Base-by-base conservation (phyloP, 2,113 vertebrate species). In the Hippopotamus amphibius region DNA sequence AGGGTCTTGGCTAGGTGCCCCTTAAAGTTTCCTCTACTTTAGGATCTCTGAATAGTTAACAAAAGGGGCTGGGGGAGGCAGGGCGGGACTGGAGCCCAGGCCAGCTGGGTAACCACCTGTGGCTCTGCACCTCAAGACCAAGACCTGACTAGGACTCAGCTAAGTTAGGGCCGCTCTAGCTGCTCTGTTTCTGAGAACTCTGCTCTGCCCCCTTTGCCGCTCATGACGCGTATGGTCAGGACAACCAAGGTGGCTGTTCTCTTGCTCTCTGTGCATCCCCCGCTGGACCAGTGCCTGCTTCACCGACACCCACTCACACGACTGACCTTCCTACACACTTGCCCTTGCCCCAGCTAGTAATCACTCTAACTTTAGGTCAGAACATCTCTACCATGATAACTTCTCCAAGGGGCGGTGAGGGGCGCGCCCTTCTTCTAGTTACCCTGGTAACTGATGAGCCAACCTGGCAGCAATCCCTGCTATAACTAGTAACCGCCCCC, bases 301-400 rank as follows among this genome's bases (percentile, higher is more conserved):
- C 10, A n/a, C 30, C 1, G 53, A n/a, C 1, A 53, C 30, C 30
- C 21, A 19, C 10, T 79, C 10, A 0, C 76, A 12, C 3, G 6
- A 53, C 76, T n/a, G 48, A 79, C 48, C 50, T n/a, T 53, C 10
- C 48, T n/a, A 33, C 6, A 12, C 22, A 53, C 76, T 77, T n/a
- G 61, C 26, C 61, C 74, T 28, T 15, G 33, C 16, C 46, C 74
- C 30, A 53, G 17, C 76, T 53, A 53, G 11, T n/a, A 9, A 4
- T 77, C 2, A 30, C 26, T 53, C 3, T 11, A 79, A 22, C 48
- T 53, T 79, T 53, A 53, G 30, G 33, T n/a, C 74, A 77, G 28
- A n/a, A 33, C 74, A 53, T 77, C 48, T 53, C 74, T 48, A 53
- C 30, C 74, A n/a, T 6, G 16, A 76, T 10, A 76, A 46, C 15